These are phyloP conservation scores for Archaeoteleia sp. DNA, from an alignment of 2,888 invertebrate genomes.

Conservation along the genomic window DNA sequence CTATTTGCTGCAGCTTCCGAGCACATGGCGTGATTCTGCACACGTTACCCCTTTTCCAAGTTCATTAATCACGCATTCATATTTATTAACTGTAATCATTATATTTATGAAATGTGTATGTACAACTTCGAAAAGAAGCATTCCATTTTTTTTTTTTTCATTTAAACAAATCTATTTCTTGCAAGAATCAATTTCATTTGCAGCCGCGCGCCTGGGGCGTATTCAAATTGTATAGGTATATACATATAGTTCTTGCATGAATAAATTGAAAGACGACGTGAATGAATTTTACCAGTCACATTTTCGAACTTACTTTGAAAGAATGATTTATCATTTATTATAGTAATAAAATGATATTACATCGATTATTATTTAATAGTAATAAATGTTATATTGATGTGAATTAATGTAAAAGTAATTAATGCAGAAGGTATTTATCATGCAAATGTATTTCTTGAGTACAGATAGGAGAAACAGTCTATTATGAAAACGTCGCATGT, in stretches of 20 bases:
- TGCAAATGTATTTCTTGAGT: no score
- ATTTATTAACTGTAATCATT: constrained; percentile 21
- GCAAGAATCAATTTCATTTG: constrained; percentile 37
- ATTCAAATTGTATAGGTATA: constrained; percentile 12
- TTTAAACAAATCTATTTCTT: constrained; percentile 32
- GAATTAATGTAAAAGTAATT: no score
- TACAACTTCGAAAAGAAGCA: constrained; percentile 13
- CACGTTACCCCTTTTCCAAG: no score
- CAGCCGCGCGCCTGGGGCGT: constrained; percentile 19
- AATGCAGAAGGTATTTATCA: no score
- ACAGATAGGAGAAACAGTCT: no score
- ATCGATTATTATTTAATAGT: no score
- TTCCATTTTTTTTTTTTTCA: constrained; percentile 26
- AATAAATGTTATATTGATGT: no score
- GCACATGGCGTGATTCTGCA: no score
- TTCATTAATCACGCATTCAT: not conserved
- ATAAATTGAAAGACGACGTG: constrained; percentile 15
- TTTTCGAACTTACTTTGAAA: not conserved
- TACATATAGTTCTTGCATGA: constrained; percentile 1
- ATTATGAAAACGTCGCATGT: no score
- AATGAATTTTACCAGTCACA: constrained; percentile 16
- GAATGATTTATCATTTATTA: not conserved
- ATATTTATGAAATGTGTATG: constrained; percentile 35
- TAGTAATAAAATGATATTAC: no score
- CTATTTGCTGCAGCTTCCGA: no score